phyloP scores from a whole-genome alignment of 2,797 vertebrate species.

The Hephaestus fuliginosus region DNA sequence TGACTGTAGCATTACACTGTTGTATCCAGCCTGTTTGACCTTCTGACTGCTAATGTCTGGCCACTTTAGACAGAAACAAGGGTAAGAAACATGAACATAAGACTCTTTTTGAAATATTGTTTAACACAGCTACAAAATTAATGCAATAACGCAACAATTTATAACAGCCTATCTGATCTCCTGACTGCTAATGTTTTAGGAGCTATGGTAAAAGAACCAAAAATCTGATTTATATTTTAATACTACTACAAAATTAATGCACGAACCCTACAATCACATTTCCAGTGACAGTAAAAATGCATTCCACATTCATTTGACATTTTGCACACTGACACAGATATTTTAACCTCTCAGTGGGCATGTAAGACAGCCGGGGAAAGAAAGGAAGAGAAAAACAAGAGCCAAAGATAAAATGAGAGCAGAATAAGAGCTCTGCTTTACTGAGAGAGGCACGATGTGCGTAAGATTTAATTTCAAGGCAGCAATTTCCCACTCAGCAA shows the following conservation, averaged over 20 bases:
- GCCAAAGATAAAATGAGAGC: not conserved
- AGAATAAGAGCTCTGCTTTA: conserved; percentile 23
- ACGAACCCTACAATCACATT: not conserved
- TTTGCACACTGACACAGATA: conserved; percentile 13
- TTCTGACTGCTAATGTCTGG: not conserved
- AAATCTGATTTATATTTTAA: not conserved
- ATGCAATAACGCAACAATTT: not conserved
- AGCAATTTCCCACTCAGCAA: conserved; percentile 47
- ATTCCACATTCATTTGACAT: not conserved
- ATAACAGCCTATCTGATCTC: no score
- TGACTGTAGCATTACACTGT: no score
- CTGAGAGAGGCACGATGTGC: conserved; percentile 22
- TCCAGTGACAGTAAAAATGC: not conserved
- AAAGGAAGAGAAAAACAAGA: not conserved
- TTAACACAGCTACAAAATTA: not conserved
- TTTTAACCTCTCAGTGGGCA: not conserved
- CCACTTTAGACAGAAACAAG: not conserved
- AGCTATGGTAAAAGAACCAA: no score
- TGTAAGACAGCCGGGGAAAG: not conserved
- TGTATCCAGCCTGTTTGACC: not conserved
- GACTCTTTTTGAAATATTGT: not conserved
- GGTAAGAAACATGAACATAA: not conserved
- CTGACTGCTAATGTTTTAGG: no score
- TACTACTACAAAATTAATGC: not conserved
- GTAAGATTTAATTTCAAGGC: conserved; percentile 51